Evolutionary conservation across 2,113 vertebrate species (phyloP).

Genomic region (Xyliphius kryptos): DNA sequence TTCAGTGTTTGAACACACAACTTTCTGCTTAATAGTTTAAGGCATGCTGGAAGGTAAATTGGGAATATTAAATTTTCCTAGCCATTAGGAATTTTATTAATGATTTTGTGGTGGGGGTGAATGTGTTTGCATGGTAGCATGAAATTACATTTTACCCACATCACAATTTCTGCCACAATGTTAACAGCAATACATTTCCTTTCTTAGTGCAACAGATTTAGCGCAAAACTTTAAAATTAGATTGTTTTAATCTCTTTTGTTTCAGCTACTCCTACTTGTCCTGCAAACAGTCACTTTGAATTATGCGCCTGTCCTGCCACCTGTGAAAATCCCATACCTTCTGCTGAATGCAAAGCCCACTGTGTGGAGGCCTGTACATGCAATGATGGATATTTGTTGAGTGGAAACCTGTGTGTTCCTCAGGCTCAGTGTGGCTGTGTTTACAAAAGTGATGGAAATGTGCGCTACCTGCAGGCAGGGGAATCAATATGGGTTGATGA

Average conservation of each 20-base stretch:
- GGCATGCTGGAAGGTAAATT: too few species aligned
- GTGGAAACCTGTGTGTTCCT: slow-evolving; percentile 40
- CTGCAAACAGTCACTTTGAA: slow-evolving; percentile 26
- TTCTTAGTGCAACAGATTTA: too few species aligned
- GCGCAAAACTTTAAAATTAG: too few species aligned
- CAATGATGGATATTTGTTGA: slow-evolving; percentile 44
- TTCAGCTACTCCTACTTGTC: slow-evolving; percentile 14
- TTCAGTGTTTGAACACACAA: too few species aligned
- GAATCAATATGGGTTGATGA: slow-evolving; percentile 52
- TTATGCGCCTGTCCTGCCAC: slow-evolving; percentile 49
- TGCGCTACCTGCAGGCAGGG: slow-evolving; percentile 37
- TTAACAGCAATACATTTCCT: too few species aligned
- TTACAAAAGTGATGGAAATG: slow-evolving; percentile 26
- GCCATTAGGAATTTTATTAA: too few species aligned
- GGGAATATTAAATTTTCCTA: too few species aligned
- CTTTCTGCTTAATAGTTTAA: too few species aligned
- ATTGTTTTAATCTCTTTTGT: background rate
- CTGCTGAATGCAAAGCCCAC: slow-evolving; percentile 37
- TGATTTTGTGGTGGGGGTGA: too few species aligned
- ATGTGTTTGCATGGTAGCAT: too few species aligned
- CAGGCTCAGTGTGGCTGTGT: slow-evolving; percentile 45
- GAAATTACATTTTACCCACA: too few species aligned
- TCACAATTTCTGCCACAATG: too few species aligned
- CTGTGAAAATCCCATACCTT: slow-evolving; percentile 42
- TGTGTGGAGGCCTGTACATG: slow-evolving; percentile 52